phyloP scores from a whole-genome alignment of 2,888 invertebrate genomes.

The Drosophila vallismaia region DNA sequence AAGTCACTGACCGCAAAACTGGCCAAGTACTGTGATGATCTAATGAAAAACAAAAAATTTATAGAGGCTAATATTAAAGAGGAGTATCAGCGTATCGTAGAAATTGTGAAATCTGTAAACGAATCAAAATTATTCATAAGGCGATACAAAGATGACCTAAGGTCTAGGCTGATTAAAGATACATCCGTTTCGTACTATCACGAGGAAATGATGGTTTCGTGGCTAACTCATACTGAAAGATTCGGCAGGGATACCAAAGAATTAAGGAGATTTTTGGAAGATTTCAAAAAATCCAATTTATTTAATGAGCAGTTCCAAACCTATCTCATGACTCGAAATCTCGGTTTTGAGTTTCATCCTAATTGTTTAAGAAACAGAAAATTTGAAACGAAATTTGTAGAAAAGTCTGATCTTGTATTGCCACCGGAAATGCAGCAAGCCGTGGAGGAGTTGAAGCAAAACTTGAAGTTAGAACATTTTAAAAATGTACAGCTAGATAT shows the following conservation, averaged over 20 bases:
- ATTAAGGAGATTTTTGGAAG: background rate
- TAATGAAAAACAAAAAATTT: background rate
- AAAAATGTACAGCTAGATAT: too few species aligned
- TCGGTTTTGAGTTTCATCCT: conserved; percentile 14
- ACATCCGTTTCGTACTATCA: conserved; percentile 1
- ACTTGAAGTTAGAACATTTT: too few species aligned
- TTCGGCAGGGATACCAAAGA: background rate
- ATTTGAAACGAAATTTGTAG: background rate
- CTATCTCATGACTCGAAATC: background rate
- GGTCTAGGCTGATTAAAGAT: conserved; percentile 1
- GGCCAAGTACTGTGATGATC: background rate
- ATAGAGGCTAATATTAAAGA: background rate
- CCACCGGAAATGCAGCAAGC: conserved; percentile 11
- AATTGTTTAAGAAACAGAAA: background rate
- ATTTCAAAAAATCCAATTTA: background rate
- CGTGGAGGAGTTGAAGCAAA: background rate
- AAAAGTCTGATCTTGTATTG: background rate
- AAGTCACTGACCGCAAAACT: background rate
- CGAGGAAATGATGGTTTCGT: conserved; percentile 16
- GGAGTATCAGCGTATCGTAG: conserved; percentile 6
- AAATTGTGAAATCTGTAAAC: background rate
- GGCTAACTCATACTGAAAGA: background rate
- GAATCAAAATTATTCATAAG: background rate
- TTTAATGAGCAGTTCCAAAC: background rate
- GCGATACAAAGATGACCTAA: background rate